phyloP scores from a whole-genome alignment of 2,888 invertebrate species.

The Meteorus cinctellus region DNA sequence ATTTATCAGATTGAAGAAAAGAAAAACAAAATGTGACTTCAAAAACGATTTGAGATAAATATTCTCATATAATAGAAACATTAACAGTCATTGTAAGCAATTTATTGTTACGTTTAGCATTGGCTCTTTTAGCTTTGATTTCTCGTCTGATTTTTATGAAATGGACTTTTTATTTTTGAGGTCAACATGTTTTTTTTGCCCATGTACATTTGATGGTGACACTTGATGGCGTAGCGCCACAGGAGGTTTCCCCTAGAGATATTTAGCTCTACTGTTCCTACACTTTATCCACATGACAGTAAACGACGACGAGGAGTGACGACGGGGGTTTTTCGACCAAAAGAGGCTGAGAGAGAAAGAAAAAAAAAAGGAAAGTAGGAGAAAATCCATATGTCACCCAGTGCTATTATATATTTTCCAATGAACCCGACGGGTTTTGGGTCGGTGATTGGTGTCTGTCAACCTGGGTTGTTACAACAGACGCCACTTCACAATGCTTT shows the following conservation, averaged over 20 bases:
- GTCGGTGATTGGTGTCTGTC: neutral
- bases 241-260: neutral
- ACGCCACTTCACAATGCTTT: neutral
- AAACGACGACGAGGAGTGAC: neutral
- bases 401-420: neutral
- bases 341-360: neutral
- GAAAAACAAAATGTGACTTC: neutral
- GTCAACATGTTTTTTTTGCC: neutral
- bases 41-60: neutral
- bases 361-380: neutral
- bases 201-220: neutral
- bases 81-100: too few species aligned
- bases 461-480: neutral
- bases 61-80: too few species aligned
- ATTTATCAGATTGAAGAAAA: neutral
- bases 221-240: constrained; percentile 12
- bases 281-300: neutral
- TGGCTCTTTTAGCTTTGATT: neutral
- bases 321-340: neutral
- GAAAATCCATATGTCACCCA: neutral
- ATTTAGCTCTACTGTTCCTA: neutral
- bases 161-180: constrained; percentile 8
- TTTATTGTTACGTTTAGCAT: neutral
- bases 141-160: neutral
- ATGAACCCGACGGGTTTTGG: neutral